These are phyloP conservation scores for Coelopa pilipes DNA, from an alignment of 2,888 invertebrate species.

Conservation along the genomic window DNA sequence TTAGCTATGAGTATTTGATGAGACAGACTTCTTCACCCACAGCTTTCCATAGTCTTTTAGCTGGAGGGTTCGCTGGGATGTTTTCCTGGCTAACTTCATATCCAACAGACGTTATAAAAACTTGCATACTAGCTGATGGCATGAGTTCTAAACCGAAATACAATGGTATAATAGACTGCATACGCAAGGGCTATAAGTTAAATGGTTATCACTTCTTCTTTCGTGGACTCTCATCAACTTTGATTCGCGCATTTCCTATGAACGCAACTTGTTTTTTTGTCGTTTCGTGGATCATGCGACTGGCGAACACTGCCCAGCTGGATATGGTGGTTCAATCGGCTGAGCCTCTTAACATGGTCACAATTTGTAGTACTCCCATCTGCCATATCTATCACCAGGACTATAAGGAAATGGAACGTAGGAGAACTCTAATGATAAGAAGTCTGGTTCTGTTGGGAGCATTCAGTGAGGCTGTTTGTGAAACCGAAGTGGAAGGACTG, in stretches of 20 bases:
- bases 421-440: constrained; percentile 46
- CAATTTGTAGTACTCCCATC: constrained; percentile 71
- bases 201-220: constrained; percentile 81
- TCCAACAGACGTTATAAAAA: constrained; percentile 91
- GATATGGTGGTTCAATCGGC: constrained; percentile 68
- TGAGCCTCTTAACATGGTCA: constrained; percentile 92
- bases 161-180: constrained; percentile 78
- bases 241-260: constrained; percentile 89
- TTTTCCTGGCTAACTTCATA: constrained; percentile 88
- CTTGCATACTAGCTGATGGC: constrained; percentile 82
- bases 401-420: constrained; percentile 41
- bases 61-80: constrained; percentile 88
- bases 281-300: constrained; percentile 79
- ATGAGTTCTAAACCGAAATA: constrained; percentile 70
- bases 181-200: constrained; percentile 73
- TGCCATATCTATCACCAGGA: constrained; percentile 37
- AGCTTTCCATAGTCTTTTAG: constrained; percentile 76
- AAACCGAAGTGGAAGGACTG: constrained; percentile 56
- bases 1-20: constrained; percentile 83
- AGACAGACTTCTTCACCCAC: constrained; percentile 69
- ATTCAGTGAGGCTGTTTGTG: constrained; percentile 60
- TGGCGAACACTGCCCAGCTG: constrained; percentile 40
- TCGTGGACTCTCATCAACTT: constrained; percentile 80
- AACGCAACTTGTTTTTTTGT: constrained; percentile 93
- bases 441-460: constrained; percentile 55